These are phyloP conservation scores for Zelostemma sp. DNA, from an alignment of 1,140 invertebrate species.

Conservation along the genomic window DNA sequence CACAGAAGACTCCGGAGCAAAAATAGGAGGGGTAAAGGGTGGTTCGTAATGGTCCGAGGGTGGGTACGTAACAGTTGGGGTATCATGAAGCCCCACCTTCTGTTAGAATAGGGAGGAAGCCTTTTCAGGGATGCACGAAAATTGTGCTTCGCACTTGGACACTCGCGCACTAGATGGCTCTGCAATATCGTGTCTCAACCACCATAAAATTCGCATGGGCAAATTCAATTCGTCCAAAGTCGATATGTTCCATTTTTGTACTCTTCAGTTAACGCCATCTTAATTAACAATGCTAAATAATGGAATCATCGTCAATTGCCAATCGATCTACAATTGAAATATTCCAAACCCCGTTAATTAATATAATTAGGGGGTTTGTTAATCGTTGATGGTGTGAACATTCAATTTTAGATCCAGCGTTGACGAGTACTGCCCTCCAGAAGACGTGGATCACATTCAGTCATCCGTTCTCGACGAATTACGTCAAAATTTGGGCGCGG, in stretches of 20 bases:
- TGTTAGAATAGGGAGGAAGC: constrained; percentile 45
- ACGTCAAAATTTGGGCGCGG: constrained; percentile 53
- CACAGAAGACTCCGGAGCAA: constrained; percentile 47
- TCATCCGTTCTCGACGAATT: constrained; percentile 71
- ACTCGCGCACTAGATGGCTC: constrained; percentile 56
- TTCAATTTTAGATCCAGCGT: constrained; percentile 74
- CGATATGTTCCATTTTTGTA: too few relatives aligned
- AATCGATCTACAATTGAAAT: too few relatives aligned
- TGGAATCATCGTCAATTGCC: too few relatives aligned
- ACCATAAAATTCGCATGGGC: too few relatives aligned
- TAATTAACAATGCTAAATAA: too few relatives aligned
- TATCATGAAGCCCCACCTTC: constrained; percentile 61
- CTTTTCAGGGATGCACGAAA: constrained; percentile 58
- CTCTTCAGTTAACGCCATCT: too few relatives aligned
- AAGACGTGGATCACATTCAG: constrained; percentile 82
- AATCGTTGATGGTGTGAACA: not conserved
- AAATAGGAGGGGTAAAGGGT: constrained; percentile 51
- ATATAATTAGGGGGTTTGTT: too few relatives aligned
- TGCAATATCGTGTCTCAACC: constrained; percentile 28
- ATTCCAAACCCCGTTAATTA: too few relatives aligned
- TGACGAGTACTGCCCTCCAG: constrained; percentile 89
- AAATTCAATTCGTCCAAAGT: too few relatives aligned
- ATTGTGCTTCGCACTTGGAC: constrained; percentile 51
- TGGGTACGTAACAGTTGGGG: constrained; percentile 45
- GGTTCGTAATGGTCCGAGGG: constrained; percentile 41